These are phyloP conservation scores for Thalpophila matura DNA, from an alignment of 2,888 invertebrate genomes.

Conservation along the genomic window DNA sequence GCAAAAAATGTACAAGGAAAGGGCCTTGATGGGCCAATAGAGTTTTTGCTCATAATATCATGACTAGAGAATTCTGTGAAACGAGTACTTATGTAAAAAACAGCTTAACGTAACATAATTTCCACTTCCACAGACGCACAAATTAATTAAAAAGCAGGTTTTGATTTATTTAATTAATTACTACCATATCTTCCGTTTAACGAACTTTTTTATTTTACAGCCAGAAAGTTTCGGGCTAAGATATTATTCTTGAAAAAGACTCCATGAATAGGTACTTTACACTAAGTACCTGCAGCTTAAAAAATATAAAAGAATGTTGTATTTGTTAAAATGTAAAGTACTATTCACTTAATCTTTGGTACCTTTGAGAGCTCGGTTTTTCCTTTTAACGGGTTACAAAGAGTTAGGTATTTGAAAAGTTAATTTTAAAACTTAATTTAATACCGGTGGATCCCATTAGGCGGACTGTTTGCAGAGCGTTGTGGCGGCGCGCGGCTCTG, in stretches of 20 bases:
- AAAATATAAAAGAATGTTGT: conserved; percentile 59
- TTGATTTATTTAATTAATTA: conserved; percentile 68
- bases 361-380: conserved; percentile 43
- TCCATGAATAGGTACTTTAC: conserved; percentile 71
- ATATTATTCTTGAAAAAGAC: conserved; percentile 71
- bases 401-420: conserved; percentile 66
- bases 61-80: conserved; percentile 28
- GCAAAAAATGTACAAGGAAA: conserved; percentile 44
- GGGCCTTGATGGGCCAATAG: conserved; percentile 31
- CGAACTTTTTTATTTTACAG: conserved; percentile 68
- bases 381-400: conserved; percentile 60
- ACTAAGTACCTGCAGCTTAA: conserved; percentile 53
- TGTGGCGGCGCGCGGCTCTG: conserved; percentile 55
- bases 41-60: conserved; percentile 44
- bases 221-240: conserved; percentile 66
- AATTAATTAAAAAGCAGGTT: conserved; percentile 59
- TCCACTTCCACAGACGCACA: conserved; percentile 24
- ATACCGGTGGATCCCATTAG: conserved; percentile 72
- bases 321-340: conserved; percentile 49
- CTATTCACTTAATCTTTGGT: conserved; percentile 48
- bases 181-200: conserved; percentile 64
- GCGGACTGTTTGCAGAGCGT: conserved; percentile 70
- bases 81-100: conserved; percentile 24
- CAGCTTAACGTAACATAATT: conserved; percentile 15
- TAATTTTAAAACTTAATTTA: conserved; percentile 74